These are phyloP conservation scores for Seladonia tumulorum DNA, from an alignment of 2,888 invertebrate genomes.

Conservation along the genomic window DNA sequence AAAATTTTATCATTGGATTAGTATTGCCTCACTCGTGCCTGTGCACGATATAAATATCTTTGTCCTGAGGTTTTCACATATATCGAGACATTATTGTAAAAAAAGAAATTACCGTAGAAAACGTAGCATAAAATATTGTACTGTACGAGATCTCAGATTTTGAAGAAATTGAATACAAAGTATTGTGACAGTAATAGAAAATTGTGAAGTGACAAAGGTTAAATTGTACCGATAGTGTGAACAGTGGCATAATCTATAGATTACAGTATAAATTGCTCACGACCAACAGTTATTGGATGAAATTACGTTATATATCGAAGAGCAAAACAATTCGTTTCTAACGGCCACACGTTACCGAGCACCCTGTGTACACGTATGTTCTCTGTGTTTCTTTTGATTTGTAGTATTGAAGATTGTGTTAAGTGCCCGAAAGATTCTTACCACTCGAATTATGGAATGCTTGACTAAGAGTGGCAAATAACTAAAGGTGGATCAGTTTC, in stretches of 20 bases:
- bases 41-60: not conserved
- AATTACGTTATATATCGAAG: not conserved
- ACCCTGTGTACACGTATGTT: not conserved
- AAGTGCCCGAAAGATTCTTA: constrained; percentile 23
- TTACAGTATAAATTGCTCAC: not conserved
- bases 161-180: not conserved
- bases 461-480: not conserved
- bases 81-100: not conserved
- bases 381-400: not conserved
- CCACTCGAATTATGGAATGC: not conserved
- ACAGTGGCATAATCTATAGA: not conserved
- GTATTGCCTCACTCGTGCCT: too few species aligned
- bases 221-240: not conserved
- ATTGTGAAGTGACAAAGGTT: not conserved
- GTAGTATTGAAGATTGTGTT: constrained; percentile 6
- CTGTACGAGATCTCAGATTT: not conserved
- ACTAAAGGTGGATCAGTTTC: constrained; percentile 24
- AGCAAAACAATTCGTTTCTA: not conserved
- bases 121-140: not conserved
- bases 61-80: not conserved
- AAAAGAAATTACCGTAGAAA: not conserved
- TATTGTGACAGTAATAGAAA: not conserved
- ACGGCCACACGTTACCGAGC: not conserved
- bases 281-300: not conserved
- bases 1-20: too few species aligned